Percentiles rank a stretch among this genome's conserved stretches.
These are phyloP conservation scores for Bujurquina vittata DNA, from an alignment of 2,113 vertebrate species.

Conservation along the genomic window DNA sequence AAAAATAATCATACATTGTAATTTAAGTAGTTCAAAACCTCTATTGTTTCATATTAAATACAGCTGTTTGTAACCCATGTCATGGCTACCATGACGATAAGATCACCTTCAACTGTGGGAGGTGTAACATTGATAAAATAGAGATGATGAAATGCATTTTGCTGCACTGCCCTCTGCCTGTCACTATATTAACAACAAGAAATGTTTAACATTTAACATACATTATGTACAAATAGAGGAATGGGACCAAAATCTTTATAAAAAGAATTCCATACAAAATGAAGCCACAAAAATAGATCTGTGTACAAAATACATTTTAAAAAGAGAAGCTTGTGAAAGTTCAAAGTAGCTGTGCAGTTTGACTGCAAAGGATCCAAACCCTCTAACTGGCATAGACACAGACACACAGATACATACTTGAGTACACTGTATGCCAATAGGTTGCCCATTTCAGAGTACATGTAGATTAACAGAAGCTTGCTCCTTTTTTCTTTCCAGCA, in stretches of 20 bases:
- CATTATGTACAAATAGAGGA: conserved; percentile 40
- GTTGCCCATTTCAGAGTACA: conserved; percentile 14
- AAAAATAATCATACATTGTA: neutral
- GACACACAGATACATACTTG: conserved; percentile 24
- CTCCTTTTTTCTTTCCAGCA: conserved; percentile 21
- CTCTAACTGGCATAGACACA: conserved; percentile 58
- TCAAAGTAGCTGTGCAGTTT: conserved; percentile 46
- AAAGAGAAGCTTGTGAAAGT: conserved; percentile 39
- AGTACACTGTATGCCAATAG: conserved; percentile 9
- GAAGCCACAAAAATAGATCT: conserved; percentile 73
- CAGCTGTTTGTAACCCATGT: neutral
- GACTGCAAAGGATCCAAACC: conserved; percentile 50
- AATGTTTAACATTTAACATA: conserved; percentile 14
- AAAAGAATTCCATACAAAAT: conserved; percentile 67
- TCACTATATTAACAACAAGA: conserved; percentile 8
- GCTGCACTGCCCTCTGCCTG: conserved; percentile 70
- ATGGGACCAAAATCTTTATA: conserved; percentile 40
- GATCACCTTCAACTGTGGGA: conserved; percentile 4
- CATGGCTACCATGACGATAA: conserved; percentile 6
- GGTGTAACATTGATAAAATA: neutral
- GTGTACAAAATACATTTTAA: conserved; percentile 70
- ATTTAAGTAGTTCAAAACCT: neutral
- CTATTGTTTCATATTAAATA: neutral
- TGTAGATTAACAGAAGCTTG: conserved; percentile 29
- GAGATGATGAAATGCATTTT: conserved; percentile 26